Conservation (phyloP, 2,797 vertebrate genomes). For the Spinibarbus caldwelli region DNA sequence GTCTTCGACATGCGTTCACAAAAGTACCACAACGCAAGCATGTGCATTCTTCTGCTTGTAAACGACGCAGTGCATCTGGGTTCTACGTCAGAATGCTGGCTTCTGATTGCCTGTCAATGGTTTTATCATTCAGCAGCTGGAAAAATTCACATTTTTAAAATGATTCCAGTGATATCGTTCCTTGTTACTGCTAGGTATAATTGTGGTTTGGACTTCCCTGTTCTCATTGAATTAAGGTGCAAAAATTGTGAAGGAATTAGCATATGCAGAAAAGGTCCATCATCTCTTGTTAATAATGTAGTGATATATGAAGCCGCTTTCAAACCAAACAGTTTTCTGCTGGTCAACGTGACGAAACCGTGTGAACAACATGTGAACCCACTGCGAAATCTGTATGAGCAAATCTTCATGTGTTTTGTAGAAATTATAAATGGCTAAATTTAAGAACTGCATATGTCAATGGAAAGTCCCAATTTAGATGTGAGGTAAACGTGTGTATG, state of each 20-base stretch:
- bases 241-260: background rate
- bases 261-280: background rate
- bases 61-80: too few species aligned
- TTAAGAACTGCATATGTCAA: background rate
- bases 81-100: too few species aligned
- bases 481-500: conserved; percentile 20
- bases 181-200: background rate
- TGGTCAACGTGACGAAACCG: background rate
- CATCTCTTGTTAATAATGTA: background rate
- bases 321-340: background rate
- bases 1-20: too few species aligned
- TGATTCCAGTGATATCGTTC: background rate
- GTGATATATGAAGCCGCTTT: background rate
- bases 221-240: background rate
- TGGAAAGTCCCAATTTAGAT: conserved; percentile 1
- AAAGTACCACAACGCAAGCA: too few species aligned
- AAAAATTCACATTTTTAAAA: background rate
- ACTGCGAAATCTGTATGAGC: background rate
- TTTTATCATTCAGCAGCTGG: background rate
- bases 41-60: too few species aligned
- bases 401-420: too few species aligned
- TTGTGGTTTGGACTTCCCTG: background rate
- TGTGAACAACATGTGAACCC: background rate
- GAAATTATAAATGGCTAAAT: too few species aligned
- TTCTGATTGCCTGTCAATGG: background rate